Conservation (phyloP, 2,113 vertebrate species). For the Cyprinodon brontotheroides region DNA sequence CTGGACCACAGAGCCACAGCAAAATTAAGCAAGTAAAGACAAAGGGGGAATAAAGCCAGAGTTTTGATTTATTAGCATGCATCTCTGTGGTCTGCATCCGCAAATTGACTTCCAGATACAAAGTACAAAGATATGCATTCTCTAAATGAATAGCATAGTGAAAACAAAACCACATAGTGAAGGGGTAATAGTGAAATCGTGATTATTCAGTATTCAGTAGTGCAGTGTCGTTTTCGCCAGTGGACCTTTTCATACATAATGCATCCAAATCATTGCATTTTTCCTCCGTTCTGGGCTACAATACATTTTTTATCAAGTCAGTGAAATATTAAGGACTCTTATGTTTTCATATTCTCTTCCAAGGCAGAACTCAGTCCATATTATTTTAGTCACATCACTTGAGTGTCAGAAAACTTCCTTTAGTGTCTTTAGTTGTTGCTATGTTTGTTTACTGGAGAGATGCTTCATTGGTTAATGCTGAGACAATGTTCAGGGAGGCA, state of each 20-base stretch:
- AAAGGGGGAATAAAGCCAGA: conserved; percentile 22
- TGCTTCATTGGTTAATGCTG: conserved; percentile 63
- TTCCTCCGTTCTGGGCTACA: conserved; percentile 74
- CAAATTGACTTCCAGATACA: conserved; percentile 38
- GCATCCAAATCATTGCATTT: conserved; percentile 78
- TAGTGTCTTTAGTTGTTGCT: conserved; percentile 48
- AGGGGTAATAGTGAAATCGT: conserved; percentile 64
- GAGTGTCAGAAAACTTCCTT: conserved; percentile 33
- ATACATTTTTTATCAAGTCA: conserved; percentile 79
- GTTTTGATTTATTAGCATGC: conserved; percentile 55
- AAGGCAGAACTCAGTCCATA: conserved; percentile 58
- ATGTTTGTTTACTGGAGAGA: conserved; percentile 59
- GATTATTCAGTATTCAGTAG: conserved; percentile 76
- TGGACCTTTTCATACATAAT: conserved; percentile 74
- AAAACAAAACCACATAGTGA: conserved; percentile 69
- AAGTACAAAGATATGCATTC: conserved; percentile 58
- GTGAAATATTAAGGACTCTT: conserved; percentile 79
- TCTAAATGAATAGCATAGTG: conserved; percentile 66
- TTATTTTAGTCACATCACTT: conserved; percentile 48
- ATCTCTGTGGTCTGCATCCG: conserved; percentile 38
- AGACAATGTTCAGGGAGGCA: conserved; percentile 62
- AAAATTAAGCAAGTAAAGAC: conserved; percentile 35
- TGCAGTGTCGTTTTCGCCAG: conserved; percentile 75
- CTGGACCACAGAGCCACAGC: conserved; percentile 19
- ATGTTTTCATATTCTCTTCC: conserved; percentile 79